A percentile compares a stretch with the other conserved stretches of the same genome.
Evolutionary conservation across 1,140 invertebrate species (phyloP).

Genomic region (Atta texana): DNA sequence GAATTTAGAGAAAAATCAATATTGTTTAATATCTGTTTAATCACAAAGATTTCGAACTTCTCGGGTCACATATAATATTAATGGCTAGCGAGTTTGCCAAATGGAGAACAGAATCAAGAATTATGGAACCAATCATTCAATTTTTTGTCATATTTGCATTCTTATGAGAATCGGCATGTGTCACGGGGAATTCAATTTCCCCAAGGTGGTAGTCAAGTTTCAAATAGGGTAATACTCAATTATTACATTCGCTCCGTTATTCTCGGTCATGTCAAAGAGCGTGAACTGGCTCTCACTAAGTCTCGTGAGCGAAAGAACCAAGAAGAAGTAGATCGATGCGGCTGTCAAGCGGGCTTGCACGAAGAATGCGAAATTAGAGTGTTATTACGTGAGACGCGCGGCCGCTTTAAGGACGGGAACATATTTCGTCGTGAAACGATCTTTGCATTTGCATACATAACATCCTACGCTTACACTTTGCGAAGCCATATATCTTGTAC

Average conservation of each 20-base stretch:
- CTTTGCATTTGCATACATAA: slow-evolving; percentile 70
- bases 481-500: slow-evolving; percentile 22
- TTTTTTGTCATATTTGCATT: slow-evolving; percentile 65
- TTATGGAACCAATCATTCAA: not conserved
- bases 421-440: slow-evolving; percentile 64
- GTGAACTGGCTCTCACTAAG: slow-evolving; percentile 16
- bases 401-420: slow-evolving; percentile 46
- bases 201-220: slow-evolving; percentile 59
- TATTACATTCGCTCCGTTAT: slow-evolving; percentile 61
- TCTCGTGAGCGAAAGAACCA: slow-evolving; percentile 15
- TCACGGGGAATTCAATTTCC: slow-evolving; percentile 70
- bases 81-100: not conserved
- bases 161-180: slow-evolving; percentile 64
- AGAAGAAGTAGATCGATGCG: slow-evolving; percentile 66
- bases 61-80: not conserved
- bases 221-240: slow-evolving; percentile 72
- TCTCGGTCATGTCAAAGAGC: slow-evolving; percentile 35
- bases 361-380: slow-evolving; percentile 73
- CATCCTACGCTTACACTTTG: slow-evolving; percentile 32
- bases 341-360: slow-evolving; percentile 41
- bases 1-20: not conserved
- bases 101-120: not conserved
- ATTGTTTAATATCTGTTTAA: not conserved
- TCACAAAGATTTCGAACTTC: not conserved
- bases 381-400: slow-evolving; percentile 53